These are phyloP conservation scores for Procavia capensis DNA, from an alignment of 2,113 vertebrate species.

Conservation along the genomic window DNA sequence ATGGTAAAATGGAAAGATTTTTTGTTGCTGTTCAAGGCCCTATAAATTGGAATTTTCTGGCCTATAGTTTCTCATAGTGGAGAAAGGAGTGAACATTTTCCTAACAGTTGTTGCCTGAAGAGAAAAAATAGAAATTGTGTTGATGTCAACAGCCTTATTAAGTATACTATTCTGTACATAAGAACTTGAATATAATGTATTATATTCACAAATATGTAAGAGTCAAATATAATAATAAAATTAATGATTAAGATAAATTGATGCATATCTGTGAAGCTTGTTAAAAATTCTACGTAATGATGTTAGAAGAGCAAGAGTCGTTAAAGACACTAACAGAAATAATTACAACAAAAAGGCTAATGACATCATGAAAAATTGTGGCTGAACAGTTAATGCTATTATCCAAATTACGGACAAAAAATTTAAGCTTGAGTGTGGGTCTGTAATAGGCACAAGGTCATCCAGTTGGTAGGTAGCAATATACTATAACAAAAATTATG, in stretches of 20 bases:
- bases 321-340: neutral
- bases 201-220: neutral
- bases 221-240: slow-evolving; percentile 20
- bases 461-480: neutral
- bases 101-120: neutral
- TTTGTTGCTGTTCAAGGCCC: neutral
- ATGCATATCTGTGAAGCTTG: neutral
- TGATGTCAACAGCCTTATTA: neutral
- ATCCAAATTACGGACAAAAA: neutral
- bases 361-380: neutral
- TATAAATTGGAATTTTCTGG: neutral
- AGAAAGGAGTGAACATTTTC: neutral
- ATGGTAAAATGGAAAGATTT: neutral
- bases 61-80: neutral
- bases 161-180: neutral
- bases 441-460: neutral
- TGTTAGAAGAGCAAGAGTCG: neutral
- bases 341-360: neutral
- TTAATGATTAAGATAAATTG: slow-evolving; percentile 9
- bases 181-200: neutral
- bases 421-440: neutral
- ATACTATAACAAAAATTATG: too few relatives aligned
- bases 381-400: neutral
- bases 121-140: slow-evolving; percentile 13
- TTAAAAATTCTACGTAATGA: slow-evolving; percentile 23